These are phyloP conservation scores for Nothocercus nigrocapillus DNA, from an alignment of 2,113 vertebrate species.

Conservation along the genomic window DNA sequence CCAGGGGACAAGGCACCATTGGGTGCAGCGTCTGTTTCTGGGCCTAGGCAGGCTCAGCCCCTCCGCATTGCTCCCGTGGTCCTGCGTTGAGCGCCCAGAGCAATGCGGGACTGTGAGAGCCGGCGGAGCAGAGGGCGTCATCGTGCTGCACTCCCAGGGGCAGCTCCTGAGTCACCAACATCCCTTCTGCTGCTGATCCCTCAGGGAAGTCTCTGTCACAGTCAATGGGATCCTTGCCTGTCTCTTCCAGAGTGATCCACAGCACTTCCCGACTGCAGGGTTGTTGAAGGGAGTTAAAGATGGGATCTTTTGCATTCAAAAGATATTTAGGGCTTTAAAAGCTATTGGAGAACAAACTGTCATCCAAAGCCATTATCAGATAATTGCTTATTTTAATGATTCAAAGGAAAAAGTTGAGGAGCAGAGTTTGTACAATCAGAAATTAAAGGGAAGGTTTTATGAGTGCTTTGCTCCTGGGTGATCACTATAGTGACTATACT, in stretches of 20 bases:
- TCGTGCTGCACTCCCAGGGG: background rate
- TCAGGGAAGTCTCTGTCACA: background rate
- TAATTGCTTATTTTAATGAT: background rate
- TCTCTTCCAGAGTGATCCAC: background rate
- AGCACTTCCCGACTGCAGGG: background rate
- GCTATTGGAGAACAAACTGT: background rate
- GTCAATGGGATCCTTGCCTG: background rate
- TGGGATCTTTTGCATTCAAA: background rate
- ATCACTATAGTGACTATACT: background rate
- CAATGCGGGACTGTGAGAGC: background rate
- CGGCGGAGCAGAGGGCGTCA: background rate
- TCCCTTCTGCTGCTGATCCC: background rate
- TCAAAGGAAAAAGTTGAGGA: background rate
- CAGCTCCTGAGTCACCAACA: accelerated
- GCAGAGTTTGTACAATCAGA: background rate
- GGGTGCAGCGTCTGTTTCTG: no score
- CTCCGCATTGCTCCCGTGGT: accelerated
- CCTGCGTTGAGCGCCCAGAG: background rate
- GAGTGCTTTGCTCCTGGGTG: background rate
- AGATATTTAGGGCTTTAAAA: background rate
- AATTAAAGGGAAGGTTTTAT: background rate
- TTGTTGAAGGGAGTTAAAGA: background rate
- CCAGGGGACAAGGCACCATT: no score
- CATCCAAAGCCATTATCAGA: background rate
- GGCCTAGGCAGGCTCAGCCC: no score